These are phyloP conservation scores for Phylloscopus trochiloides DNA, from an alignment of 2,113 vertebrate genomes.

Conservation along the genomic window DNA sequence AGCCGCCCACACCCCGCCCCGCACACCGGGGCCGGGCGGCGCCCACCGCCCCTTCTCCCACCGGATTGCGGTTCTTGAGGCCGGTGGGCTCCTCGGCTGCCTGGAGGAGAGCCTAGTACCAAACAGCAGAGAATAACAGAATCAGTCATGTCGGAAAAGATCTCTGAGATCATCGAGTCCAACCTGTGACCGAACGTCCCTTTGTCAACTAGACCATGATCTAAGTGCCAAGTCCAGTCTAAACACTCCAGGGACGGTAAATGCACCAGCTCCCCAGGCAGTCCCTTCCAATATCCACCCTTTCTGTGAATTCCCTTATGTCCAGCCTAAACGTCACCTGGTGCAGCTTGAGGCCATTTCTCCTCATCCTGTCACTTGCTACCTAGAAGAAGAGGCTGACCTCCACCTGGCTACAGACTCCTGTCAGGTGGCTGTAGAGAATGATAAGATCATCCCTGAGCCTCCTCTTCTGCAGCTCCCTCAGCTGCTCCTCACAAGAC, in stretches of 20 bases:
- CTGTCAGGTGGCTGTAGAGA: not conserved
- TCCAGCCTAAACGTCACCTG: not conserved
- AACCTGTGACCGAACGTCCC: not conserved
- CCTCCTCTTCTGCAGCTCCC: not conserved
- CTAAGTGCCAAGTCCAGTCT: no score
- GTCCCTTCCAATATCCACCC: no score
- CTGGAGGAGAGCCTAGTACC: not conserved
- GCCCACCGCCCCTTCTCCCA: fast-evolving
- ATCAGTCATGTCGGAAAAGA: not conserved
- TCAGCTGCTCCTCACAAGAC: not conserved
- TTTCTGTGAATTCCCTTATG: not conserved
- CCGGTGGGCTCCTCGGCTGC: no score
- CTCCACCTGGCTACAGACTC: no score
- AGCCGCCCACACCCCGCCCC: not conserved
- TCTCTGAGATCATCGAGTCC: not conserved
- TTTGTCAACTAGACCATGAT: fast-evolving
- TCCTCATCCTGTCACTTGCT: not conserved
- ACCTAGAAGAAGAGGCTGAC: not conserved
- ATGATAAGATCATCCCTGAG: not conserved
- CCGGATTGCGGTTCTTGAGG: no score
- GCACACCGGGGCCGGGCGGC: fast-evolving
- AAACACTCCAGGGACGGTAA: not conserved
- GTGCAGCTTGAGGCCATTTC: not conserved
- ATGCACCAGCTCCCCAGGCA: no score
- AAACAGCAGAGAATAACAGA: not conserved